Evolutionary conservation across 2,113 vertebrate species (phyloP).

Genomic region (Caranx ignobilis): DNA sequence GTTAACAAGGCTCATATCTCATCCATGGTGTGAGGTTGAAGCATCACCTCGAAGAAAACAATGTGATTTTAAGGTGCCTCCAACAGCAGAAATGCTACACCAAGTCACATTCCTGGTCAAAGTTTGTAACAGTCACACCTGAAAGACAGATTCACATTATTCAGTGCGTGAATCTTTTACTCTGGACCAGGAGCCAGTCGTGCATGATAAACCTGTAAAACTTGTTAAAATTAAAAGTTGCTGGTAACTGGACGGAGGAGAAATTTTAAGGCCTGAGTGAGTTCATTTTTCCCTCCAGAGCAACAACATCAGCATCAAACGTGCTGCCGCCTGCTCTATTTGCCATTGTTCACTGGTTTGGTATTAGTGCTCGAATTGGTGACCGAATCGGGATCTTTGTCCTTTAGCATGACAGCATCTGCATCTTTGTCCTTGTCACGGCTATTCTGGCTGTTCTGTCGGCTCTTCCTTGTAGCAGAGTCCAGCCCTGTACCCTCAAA

Average conservation of each 20-base stretch:
- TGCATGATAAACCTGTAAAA: too few relatives aligned
- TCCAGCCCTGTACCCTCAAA: conserved; percentile 81
- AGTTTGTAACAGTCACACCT: neutral
- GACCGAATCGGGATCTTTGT: conserved; percentile 57
- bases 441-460: conserved; percentile 81
- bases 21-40: neutral
- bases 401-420: conserved; percentile 59
- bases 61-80: neutral
- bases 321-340: conserved; percentile 15
- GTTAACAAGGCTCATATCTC: neutral
- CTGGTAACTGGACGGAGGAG: neutral
- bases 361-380: conserved; percentile 41
- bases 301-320: neutral
- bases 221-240: neutral
- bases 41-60: neutral
- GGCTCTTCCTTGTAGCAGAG: conserved; percentile 59
- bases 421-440: conserved; percentile 72
- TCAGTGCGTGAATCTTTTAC: neutral
- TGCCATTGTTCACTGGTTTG: conserved; percentile 48
- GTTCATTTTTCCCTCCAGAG: neutral
- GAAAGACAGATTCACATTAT: neutral
- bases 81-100: neutral
- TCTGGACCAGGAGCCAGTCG: neutral
- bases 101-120: neutral
- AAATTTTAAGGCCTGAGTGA: neutral